These are phyloP conservation scores for Pteria penguin DNA, from an alignment of 2,888 invertebrate species.

Conservation along the genomic window DNA sequence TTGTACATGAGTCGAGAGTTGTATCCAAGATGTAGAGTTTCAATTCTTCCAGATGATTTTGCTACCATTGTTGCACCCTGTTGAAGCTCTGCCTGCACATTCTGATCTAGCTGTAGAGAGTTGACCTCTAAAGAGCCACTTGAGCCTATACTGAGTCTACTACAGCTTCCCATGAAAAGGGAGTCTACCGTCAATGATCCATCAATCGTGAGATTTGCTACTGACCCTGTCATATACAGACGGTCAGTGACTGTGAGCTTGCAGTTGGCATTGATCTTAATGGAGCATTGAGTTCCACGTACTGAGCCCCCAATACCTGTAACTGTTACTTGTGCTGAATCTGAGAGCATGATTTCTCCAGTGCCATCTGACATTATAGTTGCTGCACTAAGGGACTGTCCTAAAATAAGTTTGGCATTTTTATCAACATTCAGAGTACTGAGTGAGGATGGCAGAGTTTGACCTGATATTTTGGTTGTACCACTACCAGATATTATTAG, in stretches of 20 bases:
- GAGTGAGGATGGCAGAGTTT: slow-evolving; percentile 39
- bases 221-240: slow-evolving; percentile 48
- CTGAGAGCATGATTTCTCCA: slow-evolving; percentile 25
- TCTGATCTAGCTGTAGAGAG: slow-evolving; percentile 45
- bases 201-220: slow-evolving; percentile 45
- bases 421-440: slow-evolving; percentile 41
- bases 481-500: slow-evolving; percentile 4
- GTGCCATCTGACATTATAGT: slow-evolving; percentile 49
- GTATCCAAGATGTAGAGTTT: slow-evolving; percentile 29
- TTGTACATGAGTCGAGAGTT: slow-evolving; percentile 29
- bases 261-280: slow-evolving; percentile 44
- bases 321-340: slow-evolving; percentile 28
- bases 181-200: slow-evolving; percentile 44
- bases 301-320: slow-evolving; percentile 22
- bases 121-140: slow-evolving; percentile 39
- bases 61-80: slow-evolving; percentile 12
- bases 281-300: slow-evolving; percentile 46
- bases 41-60: not conserved
- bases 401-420: slow-evolving; percentile 50
- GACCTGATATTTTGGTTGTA: slow-evolving; percentile 14
- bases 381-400: slow-evolving; percentile 39
- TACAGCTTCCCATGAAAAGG: slow-evolving; percentile 50
- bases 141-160: slow-evolving; percentile 40
- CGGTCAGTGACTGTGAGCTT: slow-evolving; percentile 40
- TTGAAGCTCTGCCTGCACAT: slow-evolving; percentile 37